Percentiles rank a stretch among this genome's conserved stretches.
phyloP scores from a whole-genome alignment of 2,113 vertebrate species.

The Mastomys coucha region DNA sequence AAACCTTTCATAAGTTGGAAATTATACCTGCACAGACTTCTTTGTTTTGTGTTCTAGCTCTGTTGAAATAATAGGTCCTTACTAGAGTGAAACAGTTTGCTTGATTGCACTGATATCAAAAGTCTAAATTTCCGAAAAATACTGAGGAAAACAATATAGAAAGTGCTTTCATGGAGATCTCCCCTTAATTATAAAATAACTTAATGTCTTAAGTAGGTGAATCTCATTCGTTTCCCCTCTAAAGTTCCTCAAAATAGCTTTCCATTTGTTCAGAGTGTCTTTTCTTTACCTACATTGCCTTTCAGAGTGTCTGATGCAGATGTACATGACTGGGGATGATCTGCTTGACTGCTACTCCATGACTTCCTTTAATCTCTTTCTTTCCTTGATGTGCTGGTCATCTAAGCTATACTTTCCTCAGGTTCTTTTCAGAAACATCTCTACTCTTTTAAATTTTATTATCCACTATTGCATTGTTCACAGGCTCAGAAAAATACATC shows the following conservation, averaged over 20 bases:
- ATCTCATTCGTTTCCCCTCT: not conserved
- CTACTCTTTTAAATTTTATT: not conserved
- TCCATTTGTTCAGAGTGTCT: not conserved
- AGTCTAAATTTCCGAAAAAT: not conserved
- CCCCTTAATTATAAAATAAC: not conserved
- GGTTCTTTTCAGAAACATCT: not conserved
- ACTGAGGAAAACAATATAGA: not conserved
- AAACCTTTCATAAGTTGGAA: not conserved
- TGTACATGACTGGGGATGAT: not conserved
- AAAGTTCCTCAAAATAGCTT: not conserved
- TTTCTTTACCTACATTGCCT: not conserved
- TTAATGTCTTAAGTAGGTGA: not conserved
- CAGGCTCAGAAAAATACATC: not conserved
- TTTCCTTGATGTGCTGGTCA: not conserved
- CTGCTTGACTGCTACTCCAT: fast-evolving
- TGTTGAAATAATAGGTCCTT: not conserved
- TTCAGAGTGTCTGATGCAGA: not conserved
- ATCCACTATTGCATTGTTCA: not conserved
- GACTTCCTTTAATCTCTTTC: not conserved
- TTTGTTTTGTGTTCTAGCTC: not conserved
- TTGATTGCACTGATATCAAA: not conserved
- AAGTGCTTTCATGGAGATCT: not conserved
- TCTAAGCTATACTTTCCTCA: not conserved
- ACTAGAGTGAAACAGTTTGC: not conserved
- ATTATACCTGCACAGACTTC: not conserved